Conservation (phyloP, 2,113 vertebrate genomes). For the Protobothrops flavoviridis region DNA sequence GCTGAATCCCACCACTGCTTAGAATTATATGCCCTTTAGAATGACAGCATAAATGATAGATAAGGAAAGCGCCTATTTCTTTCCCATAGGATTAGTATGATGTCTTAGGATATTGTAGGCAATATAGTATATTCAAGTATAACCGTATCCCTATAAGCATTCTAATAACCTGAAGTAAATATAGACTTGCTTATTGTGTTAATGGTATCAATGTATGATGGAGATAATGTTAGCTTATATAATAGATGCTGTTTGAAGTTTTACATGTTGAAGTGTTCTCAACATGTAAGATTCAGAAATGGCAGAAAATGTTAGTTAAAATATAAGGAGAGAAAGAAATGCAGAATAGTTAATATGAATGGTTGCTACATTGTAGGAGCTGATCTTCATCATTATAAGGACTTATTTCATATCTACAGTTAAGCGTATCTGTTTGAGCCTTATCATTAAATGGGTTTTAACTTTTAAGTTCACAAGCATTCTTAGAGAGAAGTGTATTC, state of each 20-base stretch:
- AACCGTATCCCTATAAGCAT: neutral
- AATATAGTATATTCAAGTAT: neutral
- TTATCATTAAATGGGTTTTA: neutral
- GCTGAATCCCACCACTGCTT: too few species aligned
- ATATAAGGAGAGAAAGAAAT: neutral
- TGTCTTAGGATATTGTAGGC: neutral
- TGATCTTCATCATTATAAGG: neutral
- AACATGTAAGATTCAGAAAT: neutral
- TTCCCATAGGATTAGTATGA: conserved; percentile 4
- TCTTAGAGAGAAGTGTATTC: neutral
- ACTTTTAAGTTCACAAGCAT: neutral
- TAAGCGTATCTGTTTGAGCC: neutral
- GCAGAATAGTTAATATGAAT: neutral
- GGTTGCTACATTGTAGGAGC: neutral
- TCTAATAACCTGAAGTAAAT: neutral
- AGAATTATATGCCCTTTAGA: neutral
- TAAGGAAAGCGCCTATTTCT: neutral
- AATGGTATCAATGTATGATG: neutral
- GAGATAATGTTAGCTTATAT: neutral
- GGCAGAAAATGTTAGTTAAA: neutral
- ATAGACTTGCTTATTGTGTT: conserved; percentile 10
- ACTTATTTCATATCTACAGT: neutral
- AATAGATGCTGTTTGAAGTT: neutral
- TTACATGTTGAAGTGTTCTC: neutral
- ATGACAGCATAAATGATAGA: neutral